Percentiles rank a stretch among this genome's conserved stretches.
Evolutionary conservation across 2,113 vertebrate species (phyloP).

Genomic region (Saguinus imperator): DNA sequence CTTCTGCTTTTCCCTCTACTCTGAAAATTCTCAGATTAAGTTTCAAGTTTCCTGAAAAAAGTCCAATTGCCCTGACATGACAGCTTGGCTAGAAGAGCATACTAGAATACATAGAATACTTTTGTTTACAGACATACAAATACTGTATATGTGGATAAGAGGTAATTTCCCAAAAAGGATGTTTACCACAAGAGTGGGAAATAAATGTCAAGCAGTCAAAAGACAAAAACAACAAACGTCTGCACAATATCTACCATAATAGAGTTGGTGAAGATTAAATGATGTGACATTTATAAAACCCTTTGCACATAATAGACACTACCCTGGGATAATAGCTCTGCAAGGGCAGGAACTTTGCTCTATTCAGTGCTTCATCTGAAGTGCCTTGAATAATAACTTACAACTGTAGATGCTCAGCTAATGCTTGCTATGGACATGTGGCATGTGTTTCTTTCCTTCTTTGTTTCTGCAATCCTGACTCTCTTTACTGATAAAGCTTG

Average conservation of each 20-base stretch:
- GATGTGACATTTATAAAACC: not conserved
- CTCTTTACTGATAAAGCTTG: not conserved
- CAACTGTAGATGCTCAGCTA: not conserved
- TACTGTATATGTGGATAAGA: not conserved
- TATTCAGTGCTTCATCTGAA: not conserved
- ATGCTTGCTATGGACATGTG: not conserved
- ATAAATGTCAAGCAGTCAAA: not conserved
- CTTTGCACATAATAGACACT: no score
- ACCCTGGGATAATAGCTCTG: not conserved
- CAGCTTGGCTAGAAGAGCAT: not conserved
- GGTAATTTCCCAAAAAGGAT: not conserved
- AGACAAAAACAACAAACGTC: not conserved
- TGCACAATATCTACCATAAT: not conserved
- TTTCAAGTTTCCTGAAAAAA: slow-evolving; percentile 16
- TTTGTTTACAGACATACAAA: not conserved
- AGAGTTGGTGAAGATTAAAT: not conserved
- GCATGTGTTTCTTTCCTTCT: not conserved
- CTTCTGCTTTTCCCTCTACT: not conserved
- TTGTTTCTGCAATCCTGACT: not conserved
- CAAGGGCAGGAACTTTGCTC: not conserved
- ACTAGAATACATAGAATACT: not conserved
- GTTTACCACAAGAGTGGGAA: not conserved
- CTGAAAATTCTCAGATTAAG: not conserved
- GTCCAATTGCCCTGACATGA: not conserved
- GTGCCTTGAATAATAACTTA: not conserved